A percentile compares a stretch with the other conserved stretches of the same genome.
These are phyloP conservation scores for Heliothis subflexa DNA, from an alignment of 1,140 invertebrate genomes.

Conservation along the genomic window DNA sequence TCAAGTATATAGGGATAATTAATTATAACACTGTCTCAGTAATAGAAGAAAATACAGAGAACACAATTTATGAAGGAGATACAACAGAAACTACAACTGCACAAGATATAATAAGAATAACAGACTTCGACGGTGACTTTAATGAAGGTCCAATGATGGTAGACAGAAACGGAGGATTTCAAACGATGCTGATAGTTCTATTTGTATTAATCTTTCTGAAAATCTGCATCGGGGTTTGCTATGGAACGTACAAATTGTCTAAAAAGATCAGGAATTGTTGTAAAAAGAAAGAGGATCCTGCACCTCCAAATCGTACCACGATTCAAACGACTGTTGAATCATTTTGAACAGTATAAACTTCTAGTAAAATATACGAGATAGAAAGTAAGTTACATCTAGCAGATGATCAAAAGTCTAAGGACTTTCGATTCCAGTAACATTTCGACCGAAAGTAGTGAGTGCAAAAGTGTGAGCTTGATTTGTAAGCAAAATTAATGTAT, in stretches of 20 bases:
- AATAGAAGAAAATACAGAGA: too few relatives aligned
- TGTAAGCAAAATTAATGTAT: too few relatives aligned
- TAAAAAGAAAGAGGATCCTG: neutral
- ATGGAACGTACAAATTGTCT: neutral
- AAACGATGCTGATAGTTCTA: neutral
- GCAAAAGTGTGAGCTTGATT: too few relatives aligned
- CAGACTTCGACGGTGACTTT: neutral
- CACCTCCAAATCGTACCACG: neutral
- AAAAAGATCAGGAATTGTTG: neutral
- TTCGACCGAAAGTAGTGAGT: too few relatives aligned
- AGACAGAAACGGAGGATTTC: neutral
- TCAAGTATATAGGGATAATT: too few relatives aligned
- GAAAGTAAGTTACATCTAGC: too few relatives aligned
- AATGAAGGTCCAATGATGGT: neutral
- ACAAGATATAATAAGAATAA: neutral
- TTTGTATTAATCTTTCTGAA: neutral
- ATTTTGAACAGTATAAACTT: too few relatives aligned
- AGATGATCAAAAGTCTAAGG: too few relatives aligned
- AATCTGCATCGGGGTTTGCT: neutral
- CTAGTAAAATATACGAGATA: too few relatives aligned
- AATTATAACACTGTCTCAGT: too few relatives aligned
- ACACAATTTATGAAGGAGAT: too few relatives aligned
- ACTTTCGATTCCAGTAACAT: too few relatives aligned
- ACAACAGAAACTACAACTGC: neutral
- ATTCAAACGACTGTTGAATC: neutral